Percentiles rank a stretch among this genome's conserved stretches.
phyloP scores from a whole-genome alignment of 1,140 invertebrate species.

The Drosophila leontia region DNA sequence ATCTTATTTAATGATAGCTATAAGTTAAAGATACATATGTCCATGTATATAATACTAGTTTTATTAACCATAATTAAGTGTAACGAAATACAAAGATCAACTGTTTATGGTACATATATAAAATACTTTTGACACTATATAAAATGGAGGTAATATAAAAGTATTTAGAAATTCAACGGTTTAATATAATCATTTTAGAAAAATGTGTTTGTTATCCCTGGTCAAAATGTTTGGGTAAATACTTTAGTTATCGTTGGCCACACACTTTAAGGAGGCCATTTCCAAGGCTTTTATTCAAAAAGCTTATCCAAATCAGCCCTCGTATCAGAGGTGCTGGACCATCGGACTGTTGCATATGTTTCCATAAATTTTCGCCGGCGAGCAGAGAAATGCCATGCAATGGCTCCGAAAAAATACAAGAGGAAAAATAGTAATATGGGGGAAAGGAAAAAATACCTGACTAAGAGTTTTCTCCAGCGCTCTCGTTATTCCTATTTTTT shows the following conservation, averaged over 20 bases:
- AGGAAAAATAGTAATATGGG: background rate
- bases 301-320: background rate
- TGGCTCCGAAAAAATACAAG: slow-evolving; percentile 3
- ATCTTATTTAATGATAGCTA: no score
- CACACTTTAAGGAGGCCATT: background rate
- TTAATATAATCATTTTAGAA: background rate
- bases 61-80: background rate
- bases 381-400: slow-evolving; percentile 21
- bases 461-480: slow-evolving; percentile 43
- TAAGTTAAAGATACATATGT: no score
- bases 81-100: no score
- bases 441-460: slow-evolving; percentile 24
- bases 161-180: background rate
- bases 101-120: no score
- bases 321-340: slow-evolving; percentile 35
- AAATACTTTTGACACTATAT: background rate
- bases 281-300: background rate
- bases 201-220: background rate
- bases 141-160: background rate
- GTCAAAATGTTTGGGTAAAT: background rate
- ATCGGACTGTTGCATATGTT: slow-evolving; percentile 31
- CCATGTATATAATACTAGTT: no score
- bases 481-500: slow-evolving; percentile 42
- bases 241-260: background rate
- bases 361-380: slow-evolving; percentile 9